Conservation (phyloP, 2,888 invertebrate genomes). For the Agriotes lineatus region DNA sequence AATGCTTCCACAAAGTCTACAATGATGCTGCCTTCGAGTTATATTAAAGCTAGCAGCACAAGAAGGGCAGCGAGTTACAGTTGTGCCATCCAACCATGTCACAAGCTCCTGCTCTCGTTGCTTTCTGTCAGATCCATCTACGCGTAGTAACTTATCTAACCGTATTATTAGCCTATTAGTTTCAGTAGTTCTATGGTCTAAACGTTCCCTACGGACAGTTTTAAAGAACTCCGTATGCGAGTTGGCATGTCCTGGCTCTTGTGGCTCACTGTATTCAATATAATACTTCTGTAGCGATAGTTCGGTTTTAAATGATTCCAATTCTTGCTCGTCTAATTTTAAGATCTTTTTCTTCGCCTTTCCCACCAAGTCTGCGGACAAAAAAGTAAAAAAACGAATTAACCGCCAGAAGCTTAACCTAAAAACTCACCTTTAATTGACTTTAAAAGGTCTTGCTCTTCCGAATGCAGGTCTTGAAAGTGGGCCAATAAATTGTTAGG, state of each 20-base stretch:
- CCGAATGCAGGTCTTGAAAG: conserved; percentile 89
- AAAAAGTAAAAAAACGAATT: conserved; percentile 5
- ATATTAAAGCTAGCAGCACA: conserved; percentile 92
- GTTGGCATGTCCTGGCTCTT: conserved; percentile 75
- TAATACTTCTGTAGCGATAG: conserved; percentile 59
- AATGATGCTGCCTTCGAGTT: conserved; percentile 94
- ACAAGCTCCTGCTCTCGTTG: conserved; percentile 83
- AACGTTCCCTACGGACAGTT: conserved; percentile 72
- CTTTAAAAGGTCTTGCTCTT: conserved; percentile 86
- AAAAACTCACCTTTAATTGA: conserved; percentile 77
- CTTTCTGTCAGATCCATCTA: conserved; percentile 78
- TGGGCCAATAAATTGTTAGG: conserved; percentile 86
- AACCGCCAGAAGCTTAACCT: conserved; percentile 39
- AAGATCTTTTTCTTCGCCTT: conserved; percentile 91
- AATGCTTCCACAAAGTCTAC: conserved; percentile 92
- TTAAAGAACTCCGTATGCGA: conserved; percentile 84
- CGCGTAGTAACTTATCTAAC: conserved; percentile 89
- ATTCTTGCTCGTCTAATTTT: conserved; percentile 79
- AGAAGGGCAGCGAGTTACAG: conserved; percentile 89
- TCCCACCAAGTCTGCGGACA: conserved; percentile 75
- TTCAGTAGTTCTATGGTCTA: conserved; percentile 92
- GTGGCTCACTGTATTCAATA: conserved; percentile 69
- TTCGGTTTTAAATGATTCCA: conserved; percentile 71
- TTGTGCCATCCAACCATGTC: conserved; percentile 93
- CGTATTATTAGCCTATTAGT: conserved; percentile 96